Conservation (phyloP, 2,888 invertebrate genomes). For the Eupithecia subumbrata region DNA sequence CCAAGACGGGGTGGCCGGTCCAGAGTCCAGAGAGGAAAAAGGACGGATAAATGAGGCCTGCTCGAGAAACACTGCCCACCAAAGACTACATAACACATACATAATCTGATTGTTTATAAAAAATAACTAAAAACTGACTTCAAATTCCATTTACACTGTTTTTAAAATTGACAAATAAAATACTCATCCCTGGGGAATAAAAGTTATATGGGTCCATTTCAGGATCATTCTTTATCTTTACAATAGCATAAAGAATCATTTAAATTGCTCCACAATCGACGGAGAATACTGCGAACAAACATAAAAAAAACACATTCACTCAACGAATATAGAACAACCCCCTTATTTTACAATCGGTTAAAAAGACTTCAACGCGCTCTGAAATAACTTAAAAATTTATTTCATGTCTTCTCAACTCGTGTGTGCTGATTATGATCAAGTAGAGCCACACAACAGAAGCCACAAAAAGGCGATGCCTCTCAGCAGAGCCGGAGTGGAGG, state of each 20-base stretch:
- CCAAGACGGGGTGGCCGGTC: neutral
- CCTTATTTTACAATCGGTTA: neutral
- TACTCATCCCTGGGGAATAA: too few relatives aligned
- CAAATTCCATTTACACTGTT: neutral
- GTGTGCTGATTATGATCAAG: neutral
- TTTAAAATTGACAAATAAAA: neutral
- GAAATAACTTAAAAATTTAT: neutral
- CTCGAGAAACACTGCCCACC: neutral
- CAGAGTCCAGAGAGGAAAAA: neutral
- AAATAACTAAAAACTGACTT: neutral
- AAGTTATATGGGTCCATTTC: neutral
- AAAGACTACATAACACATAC: too few relatives aligned
- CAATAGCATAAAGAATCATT: neutral
- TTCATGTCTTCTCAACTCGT: neutral
- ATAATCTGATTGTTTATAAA: neutral
- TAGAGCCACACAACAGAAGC: neutral
- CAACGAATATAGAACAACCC: neutral
- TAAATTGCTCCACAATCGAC: neutral
- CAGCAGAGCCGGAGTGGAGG: conserved; percentile 17
- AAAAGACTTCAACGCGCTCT: neutral
- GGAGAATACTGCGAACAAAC: neutral
- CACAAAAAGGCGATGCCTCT: neutral
- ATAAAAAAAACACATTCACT: too few relatives aligned
- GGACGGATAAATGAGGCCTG: neutral
- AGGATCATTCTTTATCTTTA: neutral